Evolutionary conservation across 2,113 vertebrate genomes (phyloP).

Genomic region (Protobothrops flavoviridis): DNA sequence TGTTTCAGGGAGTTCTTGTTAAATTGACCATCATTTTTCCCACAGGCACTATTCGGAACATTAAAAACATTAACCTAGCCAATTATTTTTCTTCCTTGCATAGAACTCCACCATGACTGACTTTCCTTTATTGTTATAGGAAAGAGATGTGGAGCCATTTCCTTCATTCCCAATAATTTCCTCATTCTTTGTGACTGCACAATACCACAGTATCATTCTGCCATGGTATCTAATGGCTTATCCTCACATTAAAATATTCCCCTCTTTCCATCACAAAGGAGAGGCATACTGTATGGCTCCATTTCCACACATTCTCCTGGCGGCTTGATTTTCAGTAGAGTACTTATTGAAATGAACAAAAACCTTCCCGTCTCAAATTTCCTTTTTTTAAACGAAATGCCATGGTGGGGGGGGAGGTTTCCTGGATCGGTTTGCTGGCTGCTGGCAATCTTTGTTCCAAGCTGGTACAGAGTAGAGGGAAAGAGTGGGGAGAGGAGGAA

Average conservation of each 20-base stretch:
- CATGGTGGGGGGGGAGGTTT: neutral
- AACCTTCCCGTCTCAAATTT: constrained; percentile 36
- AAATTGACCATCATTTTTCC: constrained; percentile 17
- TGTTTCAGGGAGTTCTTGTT: neutral
- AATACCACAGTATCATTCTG: constrained; percentile 47
- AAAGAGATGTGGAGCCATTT: constrained; percentile 39
- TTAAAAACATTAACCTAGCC: neutral
- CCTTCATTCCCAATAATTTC: constrained; percentile 9
- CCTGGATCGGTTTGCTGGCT: neutral
- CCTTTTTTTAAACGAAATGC: neutral
- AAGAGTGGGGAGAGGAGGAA: neutral
- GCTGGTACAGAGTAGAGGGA: neutral
- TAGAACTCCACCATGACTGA: constrained; percentile 25
- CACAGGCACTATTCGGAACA: constrained; percentile 27
- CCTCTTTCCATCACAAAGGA: constrained; percentile 28
- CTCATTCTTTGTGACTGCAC: constrained; percentile 38
- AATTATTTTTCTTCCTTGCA: constrained; percentile 26
- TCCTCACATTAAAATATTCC: constrained; percentile 37
- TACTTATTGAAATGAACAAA: constrained; percentile 43
- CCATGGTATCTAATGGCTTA: constrained; percentile 31
- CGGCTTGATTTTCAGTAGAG: constrained; percentile 25
- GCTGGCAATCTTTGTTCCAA: neutral
- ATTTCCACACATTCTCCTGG: constrained; percentile 19
- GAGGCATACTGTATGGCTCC: constrained; percentile 23
- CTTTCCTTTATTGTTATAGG: constrained; percentile 46